These are phyloP conservation scores for Leptinotarsa rubiginosa DNA, from an alignment of 2,888 invertebrate species.

Conservation along the genomic window DNA sequence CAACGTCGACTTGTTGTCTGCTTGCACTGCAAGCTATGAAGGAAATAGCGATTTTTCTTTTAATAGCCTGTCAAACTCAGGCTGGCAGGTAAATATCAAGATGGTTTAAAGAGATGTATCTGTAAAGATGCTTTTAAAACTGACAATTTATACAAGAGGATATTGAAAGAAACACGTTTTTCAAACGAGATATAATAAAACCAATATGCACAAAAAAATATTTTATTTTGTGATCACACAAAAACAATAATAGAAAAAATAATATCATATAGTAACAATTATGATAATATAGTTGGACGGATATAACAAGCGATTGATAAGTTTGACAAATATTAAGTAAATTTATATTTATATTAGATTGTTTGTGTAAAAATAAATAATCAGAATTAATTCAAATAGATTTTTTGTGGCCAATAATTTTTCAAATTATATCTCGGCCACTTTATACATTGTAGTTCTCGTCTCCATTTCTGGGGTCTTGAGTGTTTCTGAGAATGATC, in stretches of 20 bases:
- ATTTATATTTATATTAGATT: background rate
- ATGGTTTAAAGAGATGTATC: too few species aligned
- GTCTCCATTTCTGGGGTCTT: too few species aligned
- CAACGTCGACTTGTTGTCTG: too few species aligned
- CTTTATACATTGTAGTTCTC: too few species aligned
- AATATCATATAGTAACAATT: background rate
- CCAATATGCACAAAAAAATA: conserved; percentile 2
- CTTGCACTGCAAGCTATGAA: too few species aligned
- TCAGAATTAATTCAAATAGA: background rate
- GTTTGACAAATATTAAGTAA: background rate
- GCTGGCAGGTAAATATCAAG: too few species aligned
- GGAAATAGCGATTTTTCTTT: too few species aligned
- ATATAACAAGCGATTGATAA: conserved; percentile 4
- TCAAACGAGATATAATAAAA: background rate
- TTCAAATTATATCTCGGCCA: background rate
- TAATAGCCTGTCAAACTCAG: too few species aligned
- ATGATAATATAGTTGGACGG: conserved; percentile 11
- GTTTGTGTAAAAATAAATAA: background rate
- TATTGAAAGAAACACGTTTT: background rate
- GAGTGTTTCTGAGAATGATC: too few species aligned
- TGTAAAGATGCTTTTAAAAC: background rate
- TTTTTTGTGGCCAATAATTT: background rate
- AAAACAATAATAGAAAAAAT: conserved; percentile 17
- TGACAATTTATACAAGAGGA: conserved; percentile 3
- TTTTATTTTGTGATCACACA: conserved; percentile 11